Evolutionary conservation across 2,113 vertebrate genomes (phyloP), one percentile per base, ranked within the genome.

Genomic region (Seriola dumerili): DNA sequence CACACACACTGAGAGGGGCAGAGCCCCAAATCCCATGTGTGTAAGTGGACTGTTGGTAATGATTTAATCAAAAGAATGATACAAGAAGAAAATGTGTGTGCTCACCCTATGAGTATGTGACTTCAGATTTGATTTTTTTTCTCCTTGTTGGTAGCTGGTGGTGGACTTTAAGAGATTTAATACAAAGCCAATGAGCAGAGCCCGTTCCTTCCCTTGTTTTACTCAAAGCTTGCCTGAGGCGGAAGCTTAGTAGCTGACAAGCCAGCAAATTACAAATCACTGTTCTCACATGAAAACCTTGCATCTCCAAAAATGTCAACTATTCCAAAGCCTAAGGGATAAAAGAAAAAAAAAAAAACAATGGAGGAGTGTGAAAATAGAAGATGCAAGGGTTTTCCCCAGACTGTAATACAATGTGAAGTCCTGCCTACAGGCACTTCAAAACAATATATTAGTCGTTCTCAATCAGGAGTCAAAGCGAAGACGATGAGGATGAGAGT

Each of bases 391-490:
- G 68, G 32, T 71, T 66, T 70, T 23, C 44, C 25, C 12, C 32
- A n/a, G 11, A 54, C 21, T n/a, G 7, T 4, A 32, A 34, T 67
- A 48, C 21, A 70, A 55, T 36, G 54, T n/a, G n/a, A 25, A 59
- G 36, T 11, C n/a, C 4, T 58, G 36, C 25, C 36, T 3, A 4
- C 13, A 23, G 1, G n/a, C n/a, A 25, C 54, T 55, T 55, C 21
- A 10, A 1, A 12, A 4, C 54, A n/a, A 25, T 9, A 9, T 57
- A n/a, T 57, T 11, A 29, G 14, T 48, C 23, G 19, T 42, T 66
- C 19, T 72, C 36, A 67, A 72, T 72, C 61, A 72, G 71, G 32
- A 74, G 52, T 50, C 65, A 36, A 66, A n/a, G 11, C 42, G 54
- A 76, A 21, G 71, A 40, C 76, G 29, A 59, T 12, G 61, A 61